Evolutionary conservation across 2,888 invertebrate genomes (phyloP), one percentile per base, ranked within the genome.

Genomic region (Biston stratarius): DNA sequence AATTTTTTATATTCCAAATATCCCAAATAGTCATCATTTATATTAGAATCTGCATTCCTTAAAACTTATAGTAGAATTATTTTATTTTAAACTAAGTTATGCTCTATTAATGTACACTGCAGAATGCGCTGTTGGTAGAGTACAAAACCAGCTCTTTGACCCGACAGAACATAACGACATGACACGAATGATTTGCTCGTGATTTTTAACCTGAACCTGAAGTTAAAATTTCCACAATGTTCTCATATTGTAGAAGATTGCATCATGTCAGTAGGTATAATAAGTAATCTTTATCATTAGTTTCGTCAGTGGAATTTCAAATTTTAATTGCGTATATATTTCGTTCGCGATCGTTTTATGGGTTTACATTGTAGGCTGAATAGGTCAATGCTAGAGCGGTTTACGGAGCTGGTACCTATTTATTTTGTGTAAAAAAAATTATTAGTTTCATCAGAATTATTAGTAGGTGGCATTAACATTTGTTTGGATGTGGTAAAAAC

Each of bases 251-350:
- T 36, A 11, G 11, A 61, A 36, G 59, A 44, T 74, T 74, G 68
- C 73, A 67, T 74, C 73, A 73, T 60, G 10, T 47, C 15, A 10
- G 38, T 57, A 12, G 11, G n/a, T 45, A 33, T 6, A 47, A 12
- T 12, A 42, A 8, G 55, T 47, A 61, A 67, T 52, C 34, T 34
- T 60, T 57, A 67, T 57, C 64, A 47, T 40, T 53, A 52, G 36
- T 61, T 61, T 57, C 52, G 52, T 57, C 61, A 61, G n/a, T 58
- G 52, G 53, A 58, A 68, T 56, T 70, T 63, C 38, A 36, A 47
- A 67, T 40, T 42, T 38, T 36, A 61, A 65, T 55, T 70, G 64
- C 72, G 72, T 34, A 63, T 58, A 63, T 61, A 44, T 57, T 63
- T 52, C 11, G 33, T 51, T 52, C 6, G n/a, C 40, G 33, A 1